Conservation (phyloP, 2,888 invertebrate genomes). For the Lucinisca nassula region DNA sequence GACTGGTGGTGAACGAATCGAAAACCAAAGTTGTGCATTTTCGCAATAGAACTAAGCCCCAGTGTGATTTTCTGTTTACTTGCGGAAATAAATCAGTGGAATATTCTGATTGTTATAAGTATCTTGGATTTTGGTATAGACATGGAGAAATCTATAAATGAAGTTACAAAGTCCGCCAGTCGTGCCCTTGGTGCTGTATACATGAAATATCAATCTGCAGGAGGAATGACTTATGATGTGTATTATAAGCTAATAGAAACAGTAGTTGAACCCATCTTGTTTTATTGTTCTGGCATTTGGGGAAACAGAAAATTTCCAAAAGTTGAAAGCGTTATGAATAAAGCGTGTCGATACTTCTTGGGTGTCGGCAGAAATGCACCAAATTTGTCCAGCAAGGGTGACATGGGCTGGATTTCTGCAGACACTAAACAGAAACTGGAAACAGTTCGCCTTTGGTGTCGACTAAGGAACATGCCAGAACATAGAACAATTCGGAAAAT, state of each 20-base stretch:
- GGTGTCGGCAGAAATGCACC: neutral
- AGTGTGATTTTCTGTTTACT: neutral
- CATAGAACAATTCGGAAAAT: neutral
- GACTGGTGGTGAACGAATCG: slow-evolving; percentile 22
- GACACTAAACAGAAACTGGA: neutral
- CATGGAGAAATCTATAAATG: neutral
- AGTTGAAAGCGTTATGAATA: neutral
- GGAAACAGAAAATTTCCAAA: neutral
- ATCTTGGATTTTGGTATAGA: neutral
- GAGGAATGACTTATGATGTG: neutral
- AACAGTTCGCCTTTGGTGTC: neutral
- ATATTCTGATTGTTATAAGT: slow-evolving; percentile 12
- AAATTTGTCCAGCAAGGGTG: neutral
- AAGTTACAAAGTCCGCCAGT: neutral
- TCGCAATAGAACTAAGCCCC: neutral
- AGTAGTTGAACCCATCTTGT: neutral
- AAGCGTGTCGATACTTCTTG: neutral
- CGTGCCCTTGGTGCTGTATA: neutral
- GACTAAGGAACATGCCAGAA: neutral
- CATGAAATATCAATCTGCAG: neutral
- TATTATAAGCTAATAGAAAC: slow-evolving; percentile 11
- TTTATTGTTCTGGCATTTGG: neutral
- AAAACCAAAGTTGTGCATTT: slow-evolving; percentile 27
- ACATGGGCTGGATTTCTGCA: neutral
- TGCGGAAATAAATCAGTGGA: neutral